Evolutionary conservation across 2,113 vertebrate species (phyloP).

Genomic region (Petaurus breviceps): DNA sequence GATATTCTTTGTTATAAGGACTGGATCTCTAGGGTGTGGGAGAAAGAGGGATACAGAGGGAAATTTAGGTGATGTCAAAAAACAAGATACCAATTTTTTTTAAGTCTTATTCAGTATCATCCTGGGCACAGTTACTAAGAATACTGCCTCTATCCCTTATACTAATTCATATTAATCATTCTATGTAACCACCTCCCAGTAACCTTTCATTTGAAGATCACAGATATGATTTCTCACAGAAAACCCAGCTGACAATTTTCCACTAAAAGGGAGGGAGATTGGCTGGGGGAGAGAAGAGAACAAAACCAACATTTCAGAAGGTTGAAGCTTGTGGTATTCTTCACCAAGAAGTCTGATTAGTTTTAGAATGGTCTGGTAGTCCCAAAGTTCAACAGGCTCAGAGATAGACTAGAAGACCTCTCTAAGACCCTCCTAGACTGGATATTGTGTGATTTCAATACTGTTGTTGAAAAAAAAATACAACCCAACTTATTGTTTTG

Average conservation of each 20-base stretch:
- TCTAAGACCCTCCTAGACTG: not conserved
- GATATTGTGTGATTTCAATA: not conserved
- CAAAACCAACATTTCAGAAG: not conserved
- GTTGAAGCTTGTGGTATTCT: not conserved
- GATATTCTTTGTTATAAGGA: not conserved
- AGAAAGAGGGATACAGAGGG: not conserved
- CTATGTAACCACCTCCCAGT: not conserved
- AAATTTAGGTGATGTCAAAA: not conserved
- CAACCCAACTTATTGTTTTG: not conserved
- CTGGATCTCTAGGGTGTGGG: not conserved
- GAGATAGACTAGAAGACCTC: not conserved
- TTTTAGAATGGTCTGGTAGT: not conserved
- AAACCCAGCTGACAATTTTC: not conserved
- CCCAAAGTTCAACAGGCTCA: not conserved
- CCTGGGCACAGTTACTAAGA: not conserved
- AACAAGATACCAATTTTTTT: not conserved
- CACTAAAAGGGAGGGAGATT: not conserved
- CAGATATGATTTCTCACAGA: not conserved
- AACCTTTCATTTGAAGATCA: not conserved
- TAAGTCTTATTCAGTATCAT: not conserved
- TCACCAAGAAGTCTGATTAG: not conserved
- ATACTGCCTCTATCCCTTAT: not conserved
- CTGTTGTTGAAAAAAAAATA: not conserved
- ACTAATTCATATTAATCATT: not conserved
- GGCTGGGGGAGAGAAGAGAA: not conserved